Evolutionary conservation across 2,113 vertebrate species (phyloP).

Genomic region (Myotis yumanensis): DNA sequence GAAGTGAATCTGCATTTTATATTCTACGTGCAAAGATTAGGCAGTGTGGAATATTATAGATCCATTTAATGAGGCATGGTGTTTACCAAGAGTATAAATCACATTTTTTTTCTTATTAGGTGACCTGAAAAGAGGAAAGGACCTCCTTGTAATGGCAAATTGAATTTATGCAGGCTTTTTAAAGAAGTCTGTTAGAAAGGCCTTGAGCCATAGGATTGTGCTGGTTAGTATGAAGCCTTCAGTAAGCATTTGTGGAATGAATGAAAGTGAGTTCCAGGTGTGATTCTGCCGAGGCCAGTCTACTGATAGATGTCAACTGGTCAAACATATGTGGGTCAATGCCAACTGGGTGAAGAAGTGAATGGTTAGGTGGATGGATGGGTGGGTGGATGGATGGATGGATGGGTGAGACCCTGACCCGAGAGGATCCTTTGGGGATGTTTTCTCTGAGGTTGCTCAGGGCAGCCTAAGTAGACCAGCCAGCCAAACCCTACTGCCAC

Average conservation of each 20-base stretch:
- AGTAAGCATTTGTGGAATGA: background rate
- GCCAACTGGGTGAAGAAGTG: background rate
- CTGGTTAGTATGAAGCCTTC: background rate
- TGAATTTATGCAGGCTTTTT: background rate
- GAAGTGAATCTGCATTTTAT: background rate
- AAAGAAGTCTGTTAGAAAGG: background rate
- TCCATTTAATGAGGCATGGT: background rate
- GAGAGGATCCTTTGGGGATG: background rate
- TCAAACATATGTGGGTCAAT: rapidly evolving
- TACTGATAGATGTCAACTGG: background rate
- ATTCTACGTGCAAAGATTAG: background rate
- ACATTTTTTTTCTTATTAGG: background rate
- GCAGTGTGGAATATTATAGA: background rate
- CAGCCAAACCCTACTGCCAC: background rate
- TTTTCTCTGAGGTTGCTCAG: background rate
- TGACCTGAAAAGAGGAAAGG: background rate
- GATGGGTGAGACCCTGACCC: too few species aligned
- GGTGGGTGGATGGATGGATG: too few species aligned
- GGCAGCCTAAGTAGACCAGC: background rate
- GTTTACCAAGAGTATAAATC: background rate
- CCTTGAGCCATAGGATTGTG: background rate
- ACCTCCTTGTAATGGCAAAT: background rate
- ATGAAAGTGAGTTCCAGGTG: background rate
- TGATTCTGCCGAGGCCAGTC: background rate
- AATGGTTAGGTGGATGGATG: background rate